Base-by-base conservation (phyloP, 2,888 invertebrate species). In the Achlya flavicornis region DNA sequence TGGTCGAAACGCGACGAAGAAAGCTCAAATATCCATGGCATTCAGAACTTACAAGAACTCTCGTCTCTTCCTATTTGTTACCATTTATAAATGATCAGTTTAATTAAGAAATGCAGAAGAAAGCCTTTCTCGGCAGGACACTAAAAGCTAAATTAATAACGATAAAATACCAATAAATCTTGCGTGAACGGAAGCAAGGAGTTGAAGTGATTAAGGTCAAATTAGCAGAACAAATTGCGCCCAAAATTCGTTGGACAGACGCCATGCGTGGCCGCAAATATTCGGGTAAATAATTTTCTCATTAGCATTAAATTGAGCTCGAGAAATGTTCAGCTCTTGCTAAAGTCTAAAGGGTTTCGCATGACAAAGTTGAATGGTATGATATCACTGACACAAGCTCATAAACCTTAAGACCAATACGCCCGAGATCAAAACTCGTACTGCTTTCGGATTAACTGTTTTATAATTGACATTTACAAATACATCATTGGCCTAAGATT, bases 201-300 rank as follows among this genome's bases (percentile, higher is more conserved):
- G 41, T 16, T 48, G 10, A 4, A 19, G 41, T 41, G 60, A 60
- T 60, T 60, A 60, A 60, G 60, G 60, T 12, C 60, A 60, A 60
- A 19, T 60, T 16, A 41, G 19, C 38, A 7, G 26, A 26, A 60
- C 43, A 60, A 60, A 60, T 60, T 60, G 35, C 10, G 38, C 26
- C 16, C 6, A 19, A 38, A 60, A 41, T 60, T 41, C 16, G 14
- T 41, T 41, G 43, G 60, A 26, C 60, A 60, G 60, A 38, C 10
- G 59, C 16, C 58, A 41, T 43, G 41, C 59, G 10, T 10, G 10
- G 38, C 38, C 7, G 12, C 60, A 41, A 60, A 38, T 19, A 41
- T 60, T 60, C 41, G 35, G 33, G 19, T 38, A 11, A 41, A 41
- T 43, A 60, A 41, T 60, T 41, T 35, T 60, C 60, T 60, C 41